Evolutionary conservation across 2,113 vertebrate genomes (phyloP), one percentile per base, ranked within the genome.

Genomic region (Anarrhichthys ocellatus): DNA sequence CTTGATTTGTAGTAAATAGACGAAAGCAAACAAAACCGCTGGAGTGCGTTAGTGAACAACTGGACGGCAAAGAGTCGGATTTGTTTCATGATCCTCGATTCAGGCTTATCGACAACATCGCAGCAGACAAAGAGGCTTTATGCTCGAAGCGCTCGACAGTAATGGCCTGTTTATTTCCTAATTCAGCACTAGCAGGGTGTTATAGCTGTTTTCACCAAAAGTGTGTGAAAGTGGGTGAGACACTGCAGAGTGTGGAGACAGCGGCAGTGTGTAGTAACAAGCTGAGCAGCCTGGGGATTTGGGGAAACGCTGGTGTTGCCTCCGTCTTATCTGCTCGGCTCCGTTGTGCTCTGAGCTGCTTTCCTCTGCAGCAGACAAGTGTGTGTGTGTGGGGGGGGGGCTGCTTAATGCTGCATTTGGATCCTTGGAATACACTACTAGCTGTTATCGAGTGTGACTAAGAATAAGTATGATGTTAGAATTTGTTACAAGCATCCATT

Each of bases 111-210:
- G 1, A 20, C 27, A 24, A 20, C 69, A 59, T 70, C 9, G 3
- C 82, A 54, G 76, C 73, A 80, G 9, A 73, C 76, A 78, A 59
- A 82, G 70, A 32, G 61, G 36, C 69, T 68, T 78, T 42, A 50
- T 74, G 71, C 62, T 71, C 14, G 0, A 24, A 50, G 76, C 2
- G 6, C 24, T 29, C 70, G 29, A 66, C 54, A 63, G 73, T 42
- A 80, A 80, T 63, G 24, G 46, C 29, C 56, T 80, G 78, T 83
- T 89, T 77, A 68, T 86, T 76, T 87, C 76, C 64, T 46, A 62
- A 84, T 46, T 64, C 76, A 9, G 64, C 22, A 13, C 34, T 8
- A 18, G 58, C 32, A 17, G 73, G 52, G 70, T 69, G 52, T 85
- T 32, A 13, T 40, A 10, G 48, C n/a, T 20, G 76, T 78, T 88